Percentiles rank a stretch among this genome's conserved stretches.
Conservation (phyloP, 2,888 invertebrate genomes). For the Rhorus exstirpatorius region DNA sequence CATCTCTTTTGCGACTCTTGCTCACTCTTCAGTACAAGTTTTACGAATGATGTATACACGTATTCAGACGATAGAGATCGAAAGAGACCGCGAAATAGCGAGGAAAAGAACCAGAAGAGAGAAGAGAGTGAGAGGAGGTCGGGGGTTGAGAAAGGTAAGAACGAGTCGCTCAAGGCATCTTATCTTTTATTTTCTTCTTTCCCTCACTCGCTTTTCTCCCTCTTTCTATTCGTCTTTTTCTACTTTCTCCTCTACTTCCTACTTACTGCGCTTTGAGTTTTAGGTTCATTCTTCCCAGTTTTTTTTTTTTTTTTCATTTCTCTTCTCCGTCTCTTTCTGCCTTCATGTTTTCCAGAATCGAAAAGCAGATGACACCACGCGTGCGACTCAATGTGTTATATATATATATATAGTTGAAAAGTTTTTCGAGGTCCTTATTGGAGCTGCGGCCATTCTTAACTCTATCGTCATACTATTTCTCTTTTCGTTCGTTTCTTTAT, state of each 20-base stretch:
- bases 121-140: too few species aligned
- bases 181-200: slow-evolving; percentile 53
- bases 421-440: slow-evolving; percentile 77
- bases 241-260: slow-evolving; percentile 12
- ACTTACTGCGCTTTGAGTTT: slow-evolving; percentile 24
- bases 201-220: background rate
- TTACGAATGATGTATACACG: slow-evolving; percentile 45
- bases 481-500: slow-evolving; percentile 30
- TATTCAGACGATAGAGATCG: slow-evolving; percentile 33
- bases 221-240: slow-evolving; percentile 14
- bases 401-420: slow-evolving; percentile 75
- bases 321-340: slow-evolving; percentile 58
- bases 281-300: slow-evolving; percentile 7
- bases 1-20: slow-evolving; percentile 30
- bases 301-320: background rate
- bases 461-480: slow-evolving; percentile 42
- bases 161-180: slow-evolving; percentile 52
- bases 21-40: slow-evolving; percentile 58
- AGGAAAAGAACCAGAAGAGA: slow-evolving; percentile 23
- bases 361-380: background rate
- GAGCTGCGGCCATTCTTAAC: slow-evolving; percentile 79
- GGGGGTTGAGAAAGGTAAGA: slow-evolving; percentile 72
- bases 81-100: slow-evolving; percentile 21
- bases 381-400: background rate
- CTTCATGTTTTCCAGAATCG: slow-evolving; percentile 66